Conservation (phyloP, 2,888 invertebrate genomes). For the Drosophila macrospina region DNA sequence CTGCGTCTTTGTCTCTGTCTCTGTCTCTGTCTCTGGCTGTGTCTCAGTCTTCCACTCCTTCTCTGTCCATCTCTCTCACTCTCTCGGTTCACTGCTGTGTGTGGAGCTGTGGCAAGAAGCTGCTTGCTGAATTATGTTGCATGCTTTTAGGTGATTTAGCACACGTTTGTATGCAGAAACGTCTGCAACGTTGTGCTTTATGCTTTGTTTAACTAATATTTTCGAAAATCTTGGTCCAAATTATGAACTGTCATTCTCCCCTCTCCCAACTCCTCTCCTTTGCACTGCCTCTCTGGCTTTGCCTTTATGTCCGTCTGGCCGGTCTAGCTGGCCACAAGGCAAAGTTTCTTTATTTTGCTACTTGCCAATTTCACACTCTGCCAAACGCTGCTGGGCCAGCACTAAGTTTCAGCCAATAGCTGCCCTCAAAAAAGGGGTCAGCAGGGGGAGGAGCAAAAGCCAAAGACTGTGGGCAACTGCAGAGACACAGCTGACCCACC, state of each 20-base stretch:
- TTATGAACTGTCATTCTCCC: constrained; percentile 64
- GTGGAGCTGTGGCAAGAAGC: constrained; percentile 59
- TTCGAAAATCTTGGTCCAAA: constrained; percentile 74
- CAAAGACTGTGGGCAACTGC: constrained; percentile 39
- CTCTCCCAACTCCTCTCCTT: not conserved
- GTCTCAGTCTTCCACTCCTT: not conserved
- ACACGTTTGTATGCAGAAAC: constrained; percentile 78
- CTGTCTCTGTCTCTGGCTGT: constrained; percentile 6
- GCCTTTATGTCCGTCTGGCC: constrained; percentile 13
- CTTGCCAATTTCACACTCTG: constrained; percentile 80
- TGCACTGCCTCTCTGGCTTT: not conserved
- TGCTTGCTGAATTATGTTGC: constrained; percentile 77
- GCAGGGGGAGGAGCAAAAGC: not conserved
- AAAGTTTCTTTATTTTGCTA: constrained; percentile 75
- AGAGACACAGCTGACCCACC: constrained; percentile 33
- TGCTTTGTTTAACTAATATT: constrained; percentile 81
- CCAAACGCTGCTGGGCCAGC: constrained; percentile 76
- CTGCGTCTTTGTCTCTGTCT: constrained; percentile 31
- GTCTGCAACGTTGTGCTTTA: constrained; percentile 78
- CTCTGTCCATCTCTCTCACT: not conserved
- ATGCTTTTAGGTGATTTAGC: constrained; percentile 81
- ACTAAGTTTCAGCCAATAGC: constrained; percentile 69
- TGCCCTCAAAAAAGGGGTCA: constrained; percentile 49
- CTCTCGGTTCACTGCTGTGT: constrained; percentile 22
- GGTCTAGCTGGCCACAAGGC: constrained; percentile 56